Conservation (phyloP, 2,797 vertebrate genomes). For the Parauchenoglanis ngamensis region DNA sequence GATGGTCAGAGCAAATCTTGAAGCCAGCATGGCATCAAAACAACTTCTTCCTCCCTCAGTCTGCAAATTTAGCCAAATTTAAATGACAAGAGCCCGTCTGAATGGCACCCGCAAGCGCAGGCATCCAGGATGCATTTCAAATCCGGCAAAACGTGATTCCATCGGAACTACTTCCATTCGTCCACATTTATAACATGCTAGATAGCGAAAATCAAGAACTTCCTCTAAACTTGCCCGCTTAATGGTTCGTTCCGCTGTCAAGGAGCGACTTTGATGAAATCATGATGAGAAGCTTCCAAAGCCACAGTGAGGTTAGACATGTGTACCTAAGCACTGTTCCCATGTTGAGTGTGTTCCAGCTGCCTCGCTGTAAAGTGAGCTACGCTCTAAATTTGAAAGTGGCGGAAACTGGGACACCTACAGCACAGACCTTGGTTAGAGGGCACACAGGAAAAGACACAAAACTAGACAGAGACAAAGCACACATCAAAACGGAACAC, state of each 20-base stretch:
- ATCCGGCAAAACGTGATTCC: conserved; percentile 27
- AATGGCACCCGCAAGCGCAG: conserved; percentile 23
- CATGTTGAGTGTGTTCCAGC: conserved; percentile 29
- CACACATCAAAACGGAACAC: conserved; percentile 28
- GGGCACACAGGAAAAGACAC: conserved; percentile 38
- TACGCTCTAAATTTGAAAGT: conserved; percentile 46
- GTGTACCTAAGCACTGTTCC: conserved; percentile 27
- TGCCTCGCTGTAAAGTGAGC: conserved; percentile 39
- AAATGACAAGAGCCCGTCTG: conserved; percentile 29
- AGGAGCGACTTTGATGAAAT: conserved; percentile 16
- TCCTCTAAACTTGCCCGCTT: not conserved
- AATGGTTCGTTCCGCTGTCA: conserved; percentile 19
- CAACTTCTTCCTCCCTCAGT: conserved; percentile 19
- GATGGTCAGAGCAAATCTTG: conserved; percentile 36
- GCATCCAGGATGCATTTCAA: conserved; percentile 23
- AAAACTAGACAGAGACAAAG: conserved; percentile 28
- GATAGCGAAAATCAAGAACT: conserved; percentile 22
- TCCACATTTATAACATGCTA: conserved; percentile 16
- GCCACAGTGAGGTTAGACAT: conserved; percentile 21
- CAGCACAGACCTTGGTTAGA: conserved; percentile 46
- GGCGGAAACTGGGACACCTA: conserved; percentile 56
- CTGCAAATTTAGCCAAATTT: conserved; percentile 29
- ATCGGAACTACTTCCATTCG: conserved; percentile 44
- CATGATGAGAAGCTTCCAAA: conserved; percentile 32
- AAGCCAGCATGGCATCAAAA: conserved; percentile 27